These are phyloP conservation scores for Sylvicola cinctus DNA, from an alignment of 2,888 invertebrate species.

Conservation along the genomic window DNA sequence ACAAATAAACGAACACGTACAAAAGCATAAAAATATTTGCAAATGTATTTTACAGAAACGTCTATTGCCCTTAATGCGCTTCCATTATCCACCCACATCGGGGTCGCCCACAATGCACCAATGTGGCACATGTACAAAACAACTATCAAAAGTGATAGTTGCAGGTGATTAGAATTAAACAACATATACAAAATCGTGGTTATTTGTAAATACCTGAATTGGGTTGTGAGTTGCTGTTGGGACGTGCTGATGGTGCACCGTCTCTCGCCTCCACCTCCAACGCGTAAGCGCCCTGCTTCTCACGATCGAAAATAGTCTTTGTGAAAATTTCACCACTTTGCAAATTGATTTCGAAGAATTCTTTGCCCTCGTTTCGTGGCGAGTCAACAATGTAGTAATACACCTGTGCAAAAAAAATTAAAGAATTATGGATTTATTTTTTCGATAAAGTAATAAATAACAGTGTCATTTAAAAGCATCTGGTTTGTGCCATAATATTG, in stretches of 20 bases:
- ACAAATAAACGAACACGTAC: no score
- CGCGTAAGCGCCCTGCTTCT: conserved; percentile 94
- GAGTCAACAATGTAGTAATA: conserved; percentile 87
- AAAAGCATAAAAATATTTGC: no score
- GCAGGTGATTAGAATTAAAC: not conserved
- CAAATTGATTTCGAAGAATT: conserved; percentile 90
- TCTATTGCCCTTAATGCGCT: no score
- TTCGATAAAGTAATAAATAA: no score
- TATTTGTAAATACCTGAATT: conserved; percentile 63
- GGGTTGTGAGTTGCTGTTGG: conserved; percentile 81
- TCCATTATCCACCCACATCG: no score
- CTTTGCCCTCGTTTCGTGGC: conserved; percentile 78
- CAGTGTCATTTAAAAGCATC: no score
- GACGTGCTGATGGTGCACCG: conserved; percentile 87
- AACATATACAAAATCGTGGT: conserved; percentile 5
- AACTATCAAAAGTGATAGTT: not conserved
- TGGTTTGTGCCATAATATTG: no score
- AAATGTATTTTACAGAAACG: no score
- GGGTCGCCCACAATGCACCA: no score
- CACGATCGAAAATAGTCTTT: conserved; percentile 88
- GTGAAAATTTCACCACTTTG: conserved; percentile 92
- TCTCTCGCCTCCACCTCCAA: conserved; percentile 93
- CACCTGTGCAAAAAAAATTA: conserved; percentile 38
- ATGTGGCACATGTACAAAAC: no score
- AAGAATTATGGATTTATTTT: conserved; percentile 1